Conservation (phyloP, 2,113 vertebrate genomes). For the Reinhardtius hippoglossoides region DNA sequence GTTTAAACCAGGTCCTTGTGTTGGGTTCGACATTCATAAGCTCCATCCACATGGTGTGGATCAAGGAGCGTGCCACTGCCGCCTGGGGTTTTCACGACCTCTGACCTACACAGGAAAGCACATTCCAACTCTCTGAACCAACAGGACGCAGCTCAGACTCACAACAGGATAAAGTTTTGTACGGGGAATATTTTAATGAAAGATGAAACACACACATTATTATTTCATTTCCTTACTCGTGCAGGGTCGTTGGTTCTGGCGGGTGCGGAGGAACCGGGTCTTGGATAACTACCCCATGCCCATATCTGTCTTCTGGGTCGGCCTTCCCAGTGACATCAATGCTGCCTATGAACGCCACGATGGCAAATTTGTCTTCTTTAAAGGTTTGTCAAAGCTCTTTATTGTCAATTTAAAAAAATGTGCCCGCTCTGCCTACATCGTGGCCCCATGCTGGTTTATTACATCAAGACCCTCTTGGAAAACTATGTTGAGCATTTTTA, state of each 20-base stretch:
- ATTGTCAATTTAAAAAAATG: background rate
- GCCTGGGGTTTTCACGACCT: background rate
- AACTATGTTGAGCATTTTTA: background rate
- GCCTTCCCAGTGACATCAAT: constrained; percentile 90
- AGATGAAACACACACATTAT: background rate
- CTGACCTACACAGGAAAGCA: background rate
- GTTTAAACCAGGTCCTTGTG: too few relatives aligned
- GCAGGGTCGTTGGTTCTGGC: constrained; percentile 96
- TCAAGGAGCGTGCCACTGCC: background rate
- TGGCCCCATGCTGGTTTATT: background rate
- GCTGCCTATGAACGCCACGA: constrained; percentile 95
- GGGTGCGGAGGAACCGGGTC: constrained; percentile 92
- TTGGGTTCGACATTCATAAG: background rate
- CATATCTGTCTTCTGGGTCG: constrained; percentile 94
- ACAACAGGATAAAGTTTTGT: background rate
- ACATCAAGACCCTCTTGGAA: background rate
- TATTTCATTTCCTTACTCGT: background rate
- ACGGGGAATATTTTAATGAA: background rate
- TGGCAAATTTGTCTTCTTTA: constrained; percentile 95
- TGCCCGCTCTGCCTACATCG: background rate
- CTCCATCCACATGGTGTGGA: background rate
- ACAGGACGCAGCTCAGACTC: background rate
- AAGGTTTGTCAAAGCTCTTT: constrained; percentile 76
- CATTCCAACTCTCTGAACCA: background rate
- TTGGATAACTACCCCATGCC: constrained; percentile 97